phyloP scores from a whole-genome alignment of 2,888 invertebrate genomes.

The Rhaphigaster nebulosa region DNA sequence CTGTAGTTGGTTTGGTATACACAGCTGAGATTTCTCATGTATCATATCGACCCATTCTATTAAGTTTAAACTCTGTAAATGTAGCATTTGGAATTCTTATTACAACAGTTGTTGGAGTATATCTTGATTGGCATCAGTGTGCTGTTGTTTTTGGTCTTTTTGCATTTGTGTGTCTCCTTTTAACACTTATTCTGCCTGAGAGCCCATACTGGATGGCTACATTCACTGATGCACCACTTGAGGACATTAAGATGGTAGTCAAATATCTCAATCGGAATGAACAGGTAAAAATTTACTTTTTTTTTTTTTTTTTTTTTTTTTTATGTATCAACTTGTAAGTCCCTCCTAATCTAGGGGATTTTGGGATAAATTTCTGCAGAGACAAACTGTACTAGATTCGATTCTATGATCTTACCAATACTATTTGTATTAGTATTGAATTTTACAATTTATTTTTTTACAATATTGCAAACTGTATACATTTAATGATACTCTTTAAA shows the following conservation, averaged over 20 bases:
- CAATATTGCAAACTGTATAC: not conserved
- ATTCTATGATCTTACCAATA: not conserved
- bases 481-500: not conserved
- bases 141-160: slow-evolving; percentile 70
- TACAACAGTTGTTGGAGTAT: slow-evolving; percentile 71
- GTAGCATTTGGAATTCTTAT: slow-evolving; percentile 74
- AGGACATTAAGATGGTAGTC: slow-evolving; percentile 61
- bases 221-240: slow-evolving; percentile 62
- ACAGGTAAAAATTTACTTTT: slow-evolving; percentile 62
- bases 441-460: not conserved
- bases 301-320: not conserved
- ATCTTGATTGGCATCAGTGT: slow-evolving; percentile 71
- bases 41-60: slow-evolving; percentile 72
- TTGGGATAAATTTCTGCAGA: not conserved
- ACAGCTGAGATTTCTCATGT: slow-evolving; percentile 74
- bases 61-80: slow-evolving; percentile 74
- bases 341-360: not conserved
- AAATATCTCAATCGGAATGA: slow-evolving; percentile 62
- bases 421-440: not conserved
- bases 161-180: slow-evolving; percentile 68
- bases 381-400: not conserved
- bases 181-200: slow-evolving; percentile 71
- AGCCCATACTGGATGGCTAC: slow-evolving; percentile 73
- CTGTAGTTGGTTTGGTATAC: slow-evolving; percentile 73
- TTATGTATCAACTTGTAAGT: not conserved